These are phyloP conservation scores for Anguilla megastoma DNA, from an alignment of 2,797 vertebrate genomes.

Conservation along the genomic window DNA sequence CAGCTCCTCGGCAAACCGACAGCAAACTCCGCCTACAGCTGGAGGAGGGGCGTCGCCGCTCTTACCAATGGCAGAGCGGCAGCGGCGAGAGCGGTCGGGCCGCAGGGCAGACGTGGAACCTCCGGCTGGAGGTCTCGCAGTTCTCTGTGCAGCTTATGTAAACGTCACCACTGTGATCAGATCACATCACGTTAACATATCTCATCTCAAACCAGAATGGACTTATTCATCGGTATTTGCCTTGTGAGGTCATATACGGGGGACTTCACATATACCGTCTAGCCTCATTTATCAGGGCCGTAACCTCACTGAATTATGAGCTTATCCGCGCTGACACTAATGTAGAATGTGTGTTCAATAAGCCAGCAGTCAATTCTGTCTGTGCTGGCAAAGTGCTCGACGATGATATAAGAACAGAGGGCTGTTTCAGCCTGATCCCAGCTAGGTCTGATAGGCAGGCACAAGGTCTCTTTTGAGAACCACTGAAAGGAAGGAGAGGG, in stretches of 20 bases:
- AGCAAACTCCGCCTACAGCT: background rate
- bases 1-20: background rate
- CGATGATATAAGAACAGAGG: constrained; percentile 49
- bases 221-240: no score
- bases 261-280: no score
- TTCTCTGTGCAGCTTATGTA: background rate
- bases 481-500: background rate
- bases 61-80: background rate
- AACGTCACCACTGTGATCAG: background rate
- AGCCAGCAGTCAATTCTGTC: background rate
- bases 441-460: background rate
- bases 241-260: no score
- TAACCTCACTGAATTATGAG: no score
- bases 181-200: background rate
- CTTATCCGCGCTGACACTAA: background rate
- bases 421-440: constrained; percentile 52
- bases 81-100: background rate
- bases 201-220: no score
- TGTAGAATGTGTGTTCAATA: background rate
- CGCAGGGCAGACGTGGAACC: background rate
- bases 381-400: background rate
- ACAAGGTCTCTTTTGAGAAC: background rate
- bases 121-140: background rate
- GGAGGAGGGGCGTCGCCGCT: background rate
- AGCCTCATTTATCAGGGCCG: no score